Evolutionary conservation across 2,113 vertebrate species (phyloP).

Genomic region (Perccottus glenii): DNA sequence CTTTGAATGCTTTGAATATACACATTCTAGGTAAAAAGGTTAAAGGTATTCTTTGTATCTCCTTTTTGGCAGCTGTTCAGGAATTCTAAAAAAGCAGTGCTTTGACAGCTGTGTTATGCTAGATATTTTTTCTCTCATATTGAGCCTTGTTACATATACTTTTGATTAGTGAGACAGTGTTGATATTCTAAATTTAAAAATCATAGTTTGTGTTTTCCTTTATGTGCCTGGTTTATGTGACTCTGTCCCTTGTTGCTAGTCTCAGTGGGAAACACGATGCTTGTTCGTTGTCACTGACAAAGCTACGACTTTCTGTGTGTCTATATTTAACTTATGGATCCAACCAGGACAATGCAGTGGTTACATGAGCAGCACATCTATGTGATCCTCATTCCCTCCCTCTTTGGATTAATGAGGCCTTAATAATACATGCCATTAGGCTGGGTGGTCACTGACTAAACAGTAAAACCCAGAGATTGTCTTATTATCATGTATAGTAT

Average conservation of each 20-base stretch:
- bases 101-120: neutral
- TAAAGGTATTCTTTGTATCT: no score
- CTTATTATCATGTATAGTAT: conserved; percentile 22
- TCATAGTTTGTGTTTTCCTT: conserved; percentile 3
- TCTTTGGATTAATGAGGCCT: conserved; percentile 62
- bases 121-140: neutral
- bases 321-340: conserved; percentile 18
- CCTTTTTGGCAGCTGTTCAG: no score
- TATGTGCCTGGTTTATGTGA: conserved; percentile 7
- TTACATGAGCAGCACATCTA: conserved; percentile 26
- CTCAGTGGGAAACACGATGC: conserved; percentile 22
- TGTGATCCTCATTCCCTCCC: conserved; percentile 39
- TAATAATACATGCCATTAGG: conserved; percentile 58
- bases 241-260: neutral
- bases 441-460: conserved; percentile 48
- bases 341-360: conserved; percentile 40
- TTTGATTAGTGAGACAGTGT: neutral
- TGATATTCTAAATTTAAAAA: conserved; percentile 2
- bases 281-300: conserved; percentile 22
- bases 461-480: conserved; percentile 38
- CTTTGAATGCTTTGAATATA: no score
- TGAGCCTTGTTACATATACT: neutral
- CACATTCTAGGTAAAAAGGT: no score
- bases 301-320: neutral
- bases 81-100: no score